Evolutionary conservation across 2,113 vertebrate species (phyloP), one percentile per base, ranked within the genome.

Genomic region (Oostethus manadensis): DNA sequence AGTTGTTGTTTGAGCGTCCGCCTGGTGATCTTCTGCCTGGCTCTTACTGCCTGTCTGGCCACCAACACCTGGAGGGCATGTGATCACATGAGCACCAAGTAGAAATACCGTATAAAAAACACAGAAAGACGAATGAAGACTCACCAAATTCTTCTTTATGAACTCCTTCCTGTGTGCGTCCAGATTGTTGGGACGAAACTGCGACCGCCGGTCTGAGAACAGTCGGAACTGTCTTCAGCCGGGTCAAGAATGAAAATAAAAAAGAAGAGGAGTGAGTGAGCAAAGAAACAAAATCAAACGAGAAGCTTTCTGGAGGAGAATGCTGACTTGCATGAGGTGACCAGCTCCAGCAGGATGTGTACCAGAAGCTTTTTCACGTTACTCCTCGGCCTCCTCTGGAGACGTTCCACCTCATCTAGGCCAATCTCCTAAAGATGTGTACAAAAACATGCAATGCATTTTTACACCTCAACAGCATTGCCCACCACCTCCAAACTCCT

Each of bases 251-350:
- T 9, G 10, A 45, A 49, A 33, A 56, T 35, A 48, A 26, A 53
- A 59, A 13, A 17, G 20, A 50, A 8, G 38, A 33, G 7, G 26
- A 4, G 33, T 16, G 17, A 4, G 8, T 38, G 8, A 3, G 17
- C 14, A 43, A 18, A 6, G 16, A 22, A 7, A 21, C 6, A 38
- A 6, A 43, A 44, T 3, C 18, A 10, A 6, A 8, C 29, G 2
- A 2, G 4, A n/a, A 57, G 17, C 6, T 46, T 57, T 35, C 38
- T 38, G 10, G 16, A 6, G 6, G 16, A 13, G 20, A 11, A 57
- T 4, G 62, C 91, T 77, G 70, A 97, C 96, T 93, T 95, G 91
- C 93, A 95, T 51, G 92, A 91, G 59, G 90, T 91, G 67, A 96
- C 84, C 73, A 98, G 89, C 70, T 95, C 93, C 61, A 94, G 82